Evolutionary conservation across 2,888 invertebrate species (phyloP).

Genomic region (Ophion slaviceki): DNA sequence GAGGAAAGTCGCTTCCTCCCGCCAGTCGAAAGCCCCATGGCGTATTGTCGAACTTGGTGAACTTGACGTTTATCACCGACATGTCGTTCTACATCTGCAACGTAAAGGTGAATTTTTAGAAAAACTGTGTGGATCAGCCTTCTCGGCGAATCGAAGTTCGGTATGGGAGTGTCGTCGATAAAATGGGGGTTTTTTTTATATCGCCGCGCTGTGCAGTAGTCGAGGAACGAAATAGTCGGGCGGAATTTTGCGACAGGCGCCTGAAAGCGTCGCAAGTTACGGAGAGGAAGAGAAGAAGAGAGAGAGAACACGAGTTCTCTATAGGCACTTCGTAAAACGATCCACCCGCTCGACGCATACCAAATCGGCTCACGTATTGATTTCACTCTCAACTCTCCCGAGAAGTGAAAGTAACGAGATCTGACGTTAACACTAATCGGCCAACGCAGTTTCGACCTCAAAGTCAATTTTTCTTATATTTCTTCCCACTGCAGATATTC

Average conservation of each 20-base stretch:
- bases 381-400: constrained; percentile 48
- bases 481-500: neutral
- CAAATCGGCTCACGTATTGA: constrained; percentile 64
- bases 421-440: constrained; percentile 19
- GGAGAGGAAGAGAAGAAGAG: constrained; percentile 8
- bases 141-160: neutral
- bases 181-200: neutral
- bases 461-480: neutral
- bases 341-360: constrained; percentile 57
- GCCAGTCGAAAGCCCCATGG: constrained; percentile 92
- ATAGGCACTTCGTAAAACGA: constrained; percentile 54
- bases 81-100: constrained; percentile 84
- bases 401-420: constrained; percentile 16
- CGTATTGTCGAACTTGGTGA: constrained; percentile 86
- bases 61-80: constrained; percentile 87
- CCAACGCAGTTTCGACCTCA: neutral
- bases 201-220: constrained; percentile 50
- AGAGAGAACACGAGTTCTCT: constrained; percentile 7
- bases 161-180: neutral
- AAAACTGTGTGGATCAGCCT: neutral
- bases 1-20: constrained; percentile 90
- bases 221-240: constrained; percentile 56
- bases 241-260: constrained; percentile 18
- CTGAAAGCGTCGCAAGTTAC: constrained; percentile 13
- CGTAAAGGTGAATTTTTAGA: constrained; percentile 24